These are phyloP conservation scores for Protobothrops flavoviridis DNA, from an alignment of 2,113 vertebrate species.

Conservation along the genomic window DNA sequence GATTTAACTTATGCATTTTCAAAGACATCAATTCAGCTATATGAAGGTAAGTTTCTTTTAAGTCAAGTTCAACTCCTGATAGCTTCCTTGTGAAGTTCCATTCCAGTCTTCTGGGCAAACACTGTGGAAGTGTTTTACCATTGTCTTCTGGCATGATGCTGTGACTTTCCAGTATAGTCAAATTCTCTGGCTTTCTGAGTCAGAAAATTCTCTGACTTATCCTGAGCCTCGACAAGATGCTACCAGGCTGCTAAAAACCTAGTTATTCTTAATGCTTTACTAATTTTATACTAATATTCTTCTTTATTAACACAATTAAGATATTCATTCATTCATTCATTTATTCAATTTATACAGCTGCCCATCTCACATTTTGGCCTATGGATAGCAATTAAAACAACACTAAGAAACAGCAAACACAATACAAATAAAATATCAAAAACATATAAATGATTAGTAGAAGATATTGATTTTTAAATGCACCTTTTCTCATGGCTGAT, in stretches of 20 bases:
- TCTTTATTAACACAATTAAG: neutral
- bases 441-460: neutral
- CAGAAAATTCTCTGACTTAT: neutral
- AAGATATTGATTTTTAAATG: neutral
- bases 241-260: neutral
- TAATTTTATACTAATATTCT: neutral
- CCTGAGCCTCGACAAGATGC: neutral
- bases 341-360: neutral
- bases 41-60: neutral
- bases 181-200: neutral
- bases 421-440: neutral
- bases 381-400: too few species aligned
- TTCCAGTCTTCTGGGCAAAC: neutral
- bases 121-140: neutral
- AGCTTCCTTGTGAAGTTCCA: neutral
- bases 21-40: neutral
- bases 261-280: neutral
- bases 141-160: neutral
- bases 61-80: neutral
- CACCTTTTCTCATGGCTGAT: neutral
- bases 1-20: neutral
- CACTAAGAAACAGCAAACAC: neutral
- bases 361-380: neutral
- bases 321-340: neutral
- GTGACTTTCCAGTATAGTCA: neutral